Conservation (phyloP, 2,113 vertebrate species). For the Chionis minor region DNA sequence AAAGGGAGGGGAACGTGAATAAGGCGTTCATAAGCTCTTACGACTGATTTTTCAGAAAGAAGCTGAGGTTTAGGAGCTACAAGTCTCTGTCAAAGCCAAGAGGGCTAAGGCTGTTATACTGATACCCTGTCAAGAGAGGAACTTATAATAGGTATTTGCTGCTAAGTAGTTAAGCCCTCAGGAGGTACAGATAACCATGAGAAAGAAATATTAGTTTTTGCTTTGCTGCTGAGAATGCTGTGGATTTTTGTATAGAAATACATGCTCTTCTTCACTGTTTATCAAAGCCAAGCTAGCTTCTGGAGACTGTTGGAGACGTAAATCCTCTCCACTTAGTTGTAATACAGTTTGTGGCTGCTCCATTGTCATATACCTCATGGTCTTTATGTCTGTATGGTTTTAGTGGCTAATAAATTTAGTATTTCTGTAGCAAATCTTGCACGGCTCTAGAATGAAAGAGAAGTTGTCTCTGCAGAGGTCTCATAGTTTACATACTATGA, state of each 20-base stretch:
- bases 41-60: not conserved
- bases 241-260: not conserved
- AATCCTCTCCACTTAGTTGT: not conserved
- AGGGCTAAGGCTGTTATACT: not conserved
- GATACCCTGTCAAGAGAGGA: not conserved
- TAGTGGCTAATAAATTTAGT: not conserved
- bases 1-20: not conserved
- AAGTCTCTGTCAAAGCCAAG: not conserved
- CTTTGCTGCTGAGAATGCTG: not conserved
- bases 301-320: not conserved
- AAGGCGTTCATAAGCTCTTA: not conserved
- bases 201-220: not conserved
- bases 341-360: not conserved
- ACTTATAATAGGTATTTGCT: not conserved
- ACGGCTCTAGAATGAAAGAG: not conserved
- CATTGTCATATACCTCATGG: not conserved
- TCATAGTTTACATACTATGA: not conserved
- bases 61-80: not conserved
- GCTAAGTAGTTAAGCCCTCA: not conserved
- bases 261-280: not conserved
- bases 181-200: not conserved
- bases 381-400: not conserved
- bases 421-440: not conserved
- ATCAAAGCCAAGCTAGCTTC: not conserved
- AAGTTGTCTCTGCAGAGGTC: not conserved